phyloP scores from a whole-genome alignment of 2,113 vertebrate species.

The Elgaria multicarinata region DNA sequence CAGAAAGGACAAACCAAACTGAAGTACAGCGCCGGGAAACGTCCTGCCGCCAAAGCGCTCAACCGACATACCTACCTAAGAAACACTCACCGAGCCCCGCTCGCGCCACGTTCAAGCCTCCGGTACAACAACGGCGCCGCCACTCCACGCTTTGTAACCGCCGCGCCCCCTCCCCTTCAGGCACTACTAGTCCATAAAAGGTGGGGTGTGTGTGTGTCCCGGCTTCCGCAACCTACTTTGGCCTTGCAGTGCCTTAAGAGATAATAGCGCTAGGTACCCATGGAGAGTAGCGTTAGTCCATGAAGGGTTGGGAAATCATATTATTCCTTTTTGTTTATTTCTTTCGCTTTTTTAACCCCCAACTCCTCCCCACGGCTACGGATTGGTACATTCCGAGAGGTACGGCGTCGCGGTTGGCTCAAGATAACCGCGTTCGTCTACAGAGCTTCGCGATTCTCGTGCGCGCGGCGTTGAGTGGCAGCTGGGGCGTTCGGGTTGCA shows the following conservation, averaged over 20 bases:
- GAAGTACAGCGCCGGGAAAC: background rate
- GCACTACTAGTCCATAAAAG: background rate
- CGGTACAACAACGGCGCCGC: no score
- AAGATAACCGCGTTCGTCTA: background rate
- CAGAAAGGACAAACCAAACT: background rate
- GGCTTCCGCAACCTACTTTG: background rate
- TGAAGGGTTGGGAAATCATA: background rate
- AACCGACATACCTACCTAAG: background rate
- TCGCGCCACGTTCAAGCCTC: fast-evolving
- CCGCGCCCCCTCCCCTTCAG: background rate
- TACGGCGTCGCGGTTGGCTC: slow-evolving; percentile 55
- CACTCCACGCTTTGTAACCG: background rate
- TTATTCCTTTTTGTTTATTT: background rate
- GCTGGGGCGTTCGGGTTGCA: background rate
- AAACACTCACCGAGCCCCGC: fast-evolving
- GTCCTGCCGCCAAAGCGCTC: background rate
- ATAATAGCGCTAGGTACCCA: no score
- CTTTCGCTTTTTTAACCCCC: fast-evolving
- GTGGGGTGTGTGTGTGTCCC: background rate
- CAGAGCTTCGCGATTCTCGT: slow-evolving; percentile 54
- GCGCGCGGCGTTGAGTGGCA: slow-evolving; percentile 22
- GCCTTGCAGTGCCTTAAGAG: background rate
- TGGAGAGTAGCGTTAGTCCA: no score
- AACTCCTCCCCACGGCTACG: fast-evolving
- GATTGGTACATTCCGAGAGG: slow-evolving; percentile 3